Conservation (phyloP, 2,888 invertebrate species). For the Mythimna ferrago region DNA sequence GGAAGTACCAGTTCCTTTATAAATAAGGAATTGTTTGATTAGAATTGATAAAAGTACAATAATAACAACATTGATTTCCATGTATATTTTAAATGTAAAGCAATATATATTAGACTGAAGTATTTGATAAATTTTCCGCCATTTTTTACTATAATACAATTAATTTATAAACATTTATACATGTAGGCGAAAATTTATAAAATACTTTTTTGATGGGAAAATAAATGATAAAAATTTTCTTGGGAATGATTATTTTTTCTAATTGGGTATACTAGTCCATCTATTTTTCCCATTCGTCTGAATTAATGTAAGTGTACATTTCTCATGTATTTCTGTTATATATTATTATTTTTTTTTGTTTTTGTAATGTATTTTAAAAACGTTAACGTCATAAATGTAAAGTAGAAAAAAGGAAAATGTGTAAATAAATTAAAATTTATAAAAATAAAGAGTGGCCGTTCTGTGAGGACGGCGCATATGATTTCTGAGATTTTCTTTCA, state of each 20-base stretch:
- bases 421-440: slow-evolving; percentile 91
- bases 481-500: slow-evolving; percentile 64
- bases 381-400: slow-evolving; percentile 90
- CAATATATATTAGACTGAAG: slow-evolving; percentile 89
- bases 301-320: slow-evolving; percentile 83
- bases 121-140: slow-evolving; percentile 86
- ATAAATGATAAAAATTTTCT: slow-evolving; percentile 70
- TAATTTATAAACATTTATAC: slow-evolving; percentile 80
- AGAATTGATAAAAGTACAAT: slow-evolving; percentile 81
- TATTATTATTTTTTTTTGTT: slow-evolving; percentile 81
- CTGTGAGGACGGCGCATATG: slow-evolving; percentile 85
- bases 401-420: slow-evolving; percentile 88
- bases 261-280: slow-evolving; percentile 89
- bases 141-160: slow-evolving; percentile 75
- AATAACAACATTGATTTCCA: slow-evolving; percentile 76
- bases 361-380: slow-evolving; percentile 90
- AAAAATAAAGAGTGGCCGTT: slow-evolving; percentile 89
- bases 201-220: slow-evolving; percentile 80
- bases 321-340: slow-evolving; percentile 86
- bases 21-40: slow-evolving; percentile 84
- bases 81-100: slow-evolving; percentile 88
- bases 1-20: slow-evolving; percentile 65
- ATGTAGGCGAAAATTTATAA: slow-evolving; percentile 84
- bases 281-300: slow-evolving; percentile 81
- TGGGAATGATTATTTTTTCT: slow-evolving; percentile 86